Conservation (phyloP, 2,113 vertebrate genomes). For the Bambusicola thoracicus region DNA sequence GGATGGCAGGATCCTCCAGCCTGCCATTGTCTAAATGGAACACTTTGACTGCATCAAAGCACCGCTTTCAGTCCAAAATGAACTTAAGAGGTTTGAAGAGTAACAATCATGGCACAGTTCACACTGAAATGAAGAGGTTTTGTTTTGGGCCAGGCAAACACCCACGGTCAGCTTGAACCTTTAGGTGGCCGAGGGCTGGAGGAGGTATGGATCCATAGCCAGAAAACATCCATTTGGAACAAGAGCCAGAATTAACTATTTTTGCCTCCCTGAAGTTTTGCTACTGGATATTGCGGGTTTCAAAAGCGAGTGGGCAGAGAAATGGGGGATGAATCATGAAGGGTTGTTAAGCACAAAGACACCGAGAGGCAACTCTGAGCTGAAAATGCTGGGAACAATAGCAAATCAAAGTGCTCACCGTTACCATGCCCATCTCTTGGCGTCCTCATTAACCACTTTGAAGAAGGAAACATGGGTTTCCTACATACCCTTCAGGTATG, state of each 20-base stretch:
- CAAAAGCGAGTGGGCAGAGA: not conserved
- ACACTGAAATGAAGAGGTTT: slow-evolving; percentile 11
- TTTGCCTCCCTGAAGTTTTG: slow-evolving; percentile 23
- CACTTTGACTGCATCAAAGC: not conserved
- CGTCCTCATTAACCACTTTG: not conserved
- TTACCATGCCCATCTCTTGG: not conserved
- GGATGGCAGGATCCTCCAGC: not conserved
- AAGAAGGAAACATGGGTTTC: not conserved
- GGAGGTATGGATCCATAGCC: not conserved
- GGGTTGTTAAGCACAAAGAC: not conserved
- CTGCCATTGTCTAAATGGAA: slow-evolving; percentile 10
- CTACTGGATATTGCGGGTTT: not conserved
- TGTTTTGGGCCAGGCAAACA: not conserved
- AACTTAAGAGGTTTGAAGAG: not conserved
- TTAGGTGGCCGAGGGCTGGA: not conserved
- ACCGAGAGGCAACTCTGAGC: not conserved
- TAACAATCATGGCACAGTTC: not conserved
- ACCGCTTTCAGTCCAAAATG: not conserved
- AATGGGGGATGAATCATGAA: not conserved
- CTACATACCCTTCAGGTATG: not conserved
- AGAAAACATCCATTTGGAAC: not conserved
- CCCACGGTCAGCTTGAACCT: slow-evolving; percentile 14
- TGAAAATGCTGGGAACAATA: not conserved
- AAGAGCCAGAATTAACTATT: not conserved
- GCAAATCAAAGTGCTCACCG: not conserved